Evolutionary conservation across 1,140 invertebrate genomes (phyloP).

Genomic region (Drosophila punjabiensis): DNA sequence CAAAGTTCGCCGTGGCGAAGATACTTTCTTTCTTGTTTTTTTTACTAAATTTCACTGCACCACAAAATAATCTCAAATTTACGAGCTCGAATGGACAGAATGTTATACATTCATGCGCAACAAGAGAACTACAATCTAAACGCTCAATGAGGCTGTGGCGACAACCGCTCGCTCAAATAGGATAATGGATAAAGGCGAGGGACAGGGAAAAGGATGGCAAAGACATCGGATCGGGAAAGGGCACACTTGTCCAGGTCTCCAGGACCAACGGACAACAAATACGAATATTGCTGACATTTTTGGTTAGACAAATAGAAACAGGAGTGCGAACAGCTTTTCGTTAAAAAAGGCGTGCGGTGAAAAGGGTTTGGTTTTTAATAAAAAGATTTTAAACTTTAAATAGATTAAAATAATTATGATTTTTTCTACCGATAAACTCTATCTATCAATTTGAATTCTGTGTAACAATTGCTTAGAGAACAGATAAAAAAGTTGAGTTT

Average conservation of each 20-base stretch:
- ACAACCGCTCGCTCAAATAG: constrained; percentile 12
- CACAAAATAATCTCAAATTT: constrained; percentile 79
- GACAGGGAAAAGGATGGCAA: not conserved
- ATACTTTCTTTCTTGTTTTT: not conserved
- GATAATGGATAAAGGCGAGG: constrained; percentile 6
- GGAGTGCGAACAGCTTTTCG: constrained; percentile 25
- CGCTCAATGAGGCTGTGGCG: constrained; percentile 15
- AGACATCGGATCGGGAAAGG: not conserved
- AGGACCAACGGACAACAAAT: constrained; percentile 34
- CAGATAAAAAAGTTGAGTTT: not conserved
- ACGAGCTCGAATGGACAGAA: constrained; percentile 77
- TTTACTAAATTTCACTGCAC: constrained; percentile 70
- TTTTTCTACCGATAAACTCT: no score
- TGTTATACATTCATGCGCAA: constrained; percentile 76
- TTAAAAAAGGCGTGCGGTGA: constrained; percentile 33
- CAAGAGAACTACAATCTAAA: constrained; percentile 51
- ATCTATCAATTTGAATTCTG: no score
- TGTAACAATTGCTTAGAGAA: not conserved
- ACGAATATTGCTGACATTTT: constrained; percentile 52
- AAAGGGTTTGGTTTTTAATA: constrained; percentile 8
- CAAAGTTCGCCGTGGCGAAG: no score
- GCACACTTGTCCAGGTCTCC: constrained; percentile 33
- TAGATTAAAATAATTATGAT: no score
- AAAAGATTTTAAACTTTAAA: not conserved
- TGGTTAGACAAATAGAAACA: constrained; percentile 35